Percentiles rank a stretch among this genome's conserved stretches.
Conservation (phyloP, 2,113 vertebrate species). For the Ceyx margarethae region DNA sequence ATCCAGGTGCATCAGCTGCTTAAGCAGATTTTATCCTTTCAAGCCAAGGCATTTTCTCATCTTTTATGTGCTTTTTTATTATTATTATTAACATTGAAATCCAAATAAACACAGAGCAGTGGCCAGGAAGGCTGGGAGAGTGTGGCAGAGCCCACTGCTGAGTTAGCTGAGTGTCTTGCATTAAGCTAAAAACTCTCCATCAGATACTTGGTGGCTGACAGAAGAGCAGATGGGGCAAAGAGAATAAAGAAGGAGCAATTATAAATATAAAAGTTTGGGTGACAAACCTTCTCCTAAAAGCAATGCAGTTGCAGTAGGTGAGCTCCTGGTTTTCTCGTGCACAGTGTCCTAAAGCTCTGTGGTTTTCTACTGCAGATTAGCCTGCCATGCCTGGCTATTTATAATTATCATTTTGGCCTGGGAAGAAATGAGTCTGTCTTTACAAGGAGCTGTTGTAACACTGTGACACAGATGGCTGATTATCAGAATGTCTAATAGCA, state of each 20-base stretch:
- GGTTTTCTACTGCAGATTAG: not conserved
- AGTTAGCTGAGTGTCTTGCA: too few species aligned
- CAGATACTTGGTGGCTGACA: not conserved
- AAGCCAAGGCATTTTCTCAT: not conserved
- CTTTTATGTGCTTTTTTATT: accelerated
- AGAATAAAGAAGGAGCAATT: too few species aligned
- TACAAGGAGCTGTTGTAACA: not conserved
- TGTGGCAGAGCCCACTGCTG: not conserved
- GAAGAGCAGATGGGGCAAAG: too few species aligned
- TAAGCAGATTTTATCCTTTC: not conserved
- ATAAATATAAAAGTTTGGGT: not conserved
- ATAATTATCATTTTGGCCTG: not conserved
- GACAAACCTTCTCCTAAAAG: not conserved
- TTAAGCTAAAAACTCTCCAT: not conserved
- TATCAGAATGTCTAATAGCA: conserved; percentile 33
- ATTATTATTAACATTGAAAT: not conserved
- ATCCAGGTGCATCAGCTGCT: not conserved
- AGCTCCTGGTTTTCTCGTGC: not conserved
- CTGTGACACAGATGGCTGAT: conserved; percentile 58
- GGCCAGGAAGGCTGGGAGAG: too few species aligned
- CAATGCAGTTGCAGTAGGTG: not conserved
- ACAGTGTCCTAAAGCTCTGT: accelerated
- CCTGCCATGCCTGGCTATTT: not conserved
- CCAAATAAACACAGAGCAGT: too few species aligned
- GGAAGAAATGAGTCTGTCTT: not conserved